Percentiles rank a stretch among this genome's conserved stretches.
Conservation (phyloP, 2,888 invertebrate genomes). For the Protonemura montana region DNA sequence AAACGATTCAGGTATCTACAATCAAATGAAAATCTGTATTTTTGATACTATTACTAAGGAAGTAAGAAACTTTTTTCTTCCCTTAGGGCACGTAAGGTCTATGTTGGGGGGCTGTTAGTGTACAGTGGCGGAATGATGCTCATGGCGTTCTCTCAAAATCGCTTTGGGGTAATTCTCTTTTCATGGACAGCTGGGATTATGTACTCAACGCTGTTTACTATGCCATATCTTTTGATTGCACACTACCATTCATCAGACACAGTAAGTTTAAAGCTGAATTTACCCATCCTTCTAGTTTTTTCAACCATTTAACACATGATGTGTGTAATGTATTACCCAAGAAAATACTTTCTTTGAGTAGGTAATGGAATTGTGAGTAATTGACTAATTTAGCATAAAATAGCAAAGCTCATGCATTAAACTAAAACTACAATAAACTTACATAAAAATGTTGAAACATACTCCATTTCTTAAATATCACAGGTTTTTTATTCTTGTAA, state of each 20-base stretch:
- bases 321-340: no score
- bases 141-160: conserved; percentile 79
- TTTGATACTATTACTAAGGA: no score
- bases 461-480: no score
- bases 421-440: no score
- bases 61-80: no score
- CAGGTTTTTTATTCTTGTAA: no score
- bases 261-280: no score
- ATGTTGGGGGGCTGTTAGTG: conserved; percentile 86
- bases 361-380: no score
- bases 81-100: conserved; percentile 87
- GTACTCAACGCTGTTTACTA: conserved; percentile 97
- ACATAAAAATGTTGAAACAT: no score
- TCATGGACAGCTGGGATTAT: conserved; percentile 95
- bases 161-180: conserved; percentile 82
- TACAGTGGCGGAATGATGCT: conserved; percentile 89
- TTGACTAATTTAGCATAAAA: no score
- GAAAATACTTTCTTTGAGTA: no score
- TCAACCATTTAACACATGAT: conserved; percentile 16
- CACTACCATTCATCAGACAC: conserved; percentile 91
- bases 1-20: conserved; percentile 64
- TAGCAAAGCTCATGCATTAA: no score
- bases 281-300: conserved; percentile 55
- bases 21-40: neutral
- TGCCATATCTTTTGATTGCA: conserved; percentile 94